A percentile compares a stretch with the other conserved stretches of the same genome.
phyloP scores from a whole-genome alignment of 2,797 vertebrate species.

The Lacerta agilis region DNA sequence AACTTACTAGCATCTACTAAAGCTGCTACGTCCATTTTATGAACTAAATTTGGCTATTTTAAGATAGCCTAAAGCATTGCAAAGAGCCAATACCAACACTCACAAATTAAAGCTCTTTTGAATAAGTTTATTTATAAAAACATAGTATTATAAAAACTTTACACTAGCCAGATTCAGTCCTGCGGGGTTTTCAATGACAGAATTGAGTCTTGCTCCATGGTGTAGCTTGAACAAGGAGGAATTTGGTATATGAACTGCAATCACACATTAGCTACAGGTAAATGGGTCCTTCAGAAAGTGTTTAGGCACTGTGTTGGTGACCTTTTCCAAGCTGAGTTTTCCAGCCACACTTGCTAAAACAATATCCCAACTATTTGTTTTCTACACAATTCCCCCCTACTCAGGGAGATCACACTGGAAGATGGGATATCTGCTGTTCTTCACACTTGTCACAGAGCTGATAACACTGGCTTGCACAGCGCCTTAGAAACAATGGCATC shows the following conservation, averaged over 20 bases:
- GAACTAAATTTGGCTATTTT: not conserved
- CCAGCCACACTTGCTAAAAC: not conserved
- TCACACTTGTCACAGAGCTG: constrained; percentile 22
- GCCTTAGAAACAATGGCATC: not conserved
- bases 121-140: constrained; percentile 25
- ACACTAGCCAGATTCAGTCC: not conserved
- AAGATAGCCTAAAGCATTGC: not conserved
- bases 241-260: not conserved
- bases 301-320: constrained; percentile 2
- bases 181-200: not conserved
- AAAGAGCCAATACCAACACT: not conserved
- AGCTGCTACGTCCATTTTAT: not conserved
- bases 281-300: constrained; percentile 1
- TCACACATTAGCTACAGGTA: not conserved
- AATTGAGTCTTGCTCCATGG: not conserved
- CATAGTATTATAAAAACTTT: not conserved
- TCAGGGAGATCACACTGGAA: not conserved
- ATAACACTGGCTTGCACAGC: not conserved
- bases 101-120: not conserved
- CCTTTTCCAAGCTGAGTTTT: not conserved
- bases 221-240: not conserved
- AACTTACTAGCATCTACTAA: not conserved
- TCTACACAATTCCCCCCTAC: not conserved
- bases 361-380: not conserved
- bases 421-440: not conserved